Evolutionary conservation across 2,888 invertebrate species (phyloP), one percentile per base, ranked within the genome.

Genomic region (Drosophila antonietae): DNA sequence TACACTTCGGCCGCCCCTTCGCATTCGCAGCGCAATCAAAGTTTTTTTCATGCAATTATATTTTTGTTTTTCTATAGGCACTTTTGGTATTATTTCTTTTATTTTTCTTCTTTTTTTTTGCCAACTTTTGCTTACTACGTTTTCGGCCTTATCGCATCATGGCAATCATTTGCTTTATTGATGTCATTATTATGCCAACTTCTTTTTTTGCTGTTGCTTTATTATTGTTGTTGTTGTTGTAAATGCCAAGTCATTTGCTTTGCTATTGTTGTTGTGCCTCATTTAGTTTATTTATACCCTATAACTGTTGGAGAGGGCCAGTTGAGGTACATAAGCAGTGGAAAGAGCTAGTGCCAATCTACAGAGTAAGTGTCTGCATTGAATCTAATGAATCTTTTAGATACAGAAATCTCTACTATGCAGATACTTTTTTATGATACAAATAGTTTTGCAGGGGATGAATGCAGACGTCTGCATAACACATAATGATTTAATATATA

Each of bases 131-230:
- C 47, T 53, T 60, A 74, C 58, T 74, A 75, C 75, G 59, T 69
- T 81, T 65, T 52, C 14, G 59, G 75, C 66, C 73, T 88, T 85
- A 86, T 89, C 86, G 83, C 75, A 75, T 72, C 72, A 73, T 68
- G 73, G 70, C 81, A 78, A 84, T 88, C 88, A 70, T 82, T 82
- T 60, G 86, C 82, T 72, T 85, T 86, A 78, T 89, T 80, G 75
- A 88, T 78, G 89, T 82, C 89, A 88, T 88, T 89, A 88, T 82
- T 75, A 70, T 77, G 76, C 59, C 72, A 83, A 88, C 80, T 85
- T 72, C 67, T 58, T 64, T 60, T 60, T 23, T 51, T 51, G 44
- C 8, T 46, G 51, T 7, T 31, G n/a, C 2, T 52, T 59, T 46
- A 8, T 52, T 33, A 10, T 35, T 20, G 51, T 49, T 43, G 37